Percentiles rank a stretch among this genome's conserved stretches.
These are phyloP conservation scores for Gymnodraco acuticeps DNA, from an alignment of 2,797 vertebrate genomes.

Conservation along the genomic window DNA sequence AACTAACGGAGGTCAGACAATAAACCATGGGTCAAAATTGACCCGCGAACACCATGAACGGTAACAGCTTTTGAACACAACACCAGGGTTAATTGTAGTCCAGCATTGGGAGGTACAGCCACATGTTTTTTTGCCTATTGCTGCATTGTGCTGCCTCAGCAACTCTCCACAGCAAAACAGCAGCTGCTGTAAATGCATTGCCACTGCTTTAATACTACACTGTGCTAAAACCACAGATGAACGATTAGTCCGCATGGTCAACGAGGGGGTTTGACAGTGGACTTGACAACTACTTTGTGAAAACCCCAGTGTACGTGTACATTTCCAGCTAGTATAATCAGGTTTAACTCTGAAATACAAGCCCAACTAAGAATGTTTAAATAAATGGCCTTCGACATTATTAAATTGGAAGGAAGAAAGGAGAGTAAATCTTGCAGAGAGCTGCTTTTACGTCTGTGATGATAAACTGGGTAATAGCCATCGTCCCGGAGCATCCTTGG, in stretches of 20 bases:
- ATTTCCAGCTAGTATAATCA: slow-evolving; percentile 10
- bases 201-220: no score
- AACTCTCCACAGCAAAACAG: no score
- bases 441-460: slow-evolving; percentile 44
- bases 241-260: no score
- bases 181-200: no score
- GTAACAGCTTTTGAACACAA: no score
- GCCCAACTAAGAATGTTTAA: slow-evolving; percentile 23
- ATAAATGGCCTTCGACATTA: slow-evolving; percentile 33
- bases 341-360: slow-evolving; percentile 29
- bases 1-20: no score
- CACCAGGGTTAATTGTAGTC: neutral
- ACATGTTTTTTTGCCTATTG: neutral
- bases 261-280: no score
- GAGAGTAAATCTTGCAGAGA: slow-evolving; percentile 36
- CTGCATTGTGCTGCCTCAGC: neutral
- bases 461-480: slow-evolving; percentile 59
- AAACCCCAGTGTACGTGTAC: neutral
- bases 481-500: slow-evolving; percentile 33
- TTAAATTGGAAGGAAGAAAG: slow-evolving; percentile 38
- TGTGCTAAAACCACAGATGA: no score
- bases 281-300: no score
- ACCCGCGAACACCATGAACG: no score
- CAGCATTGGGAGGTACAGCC: neutral
- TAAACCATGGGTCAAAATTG: no score